Base-by-base conservation (phyloP, 2,888 invertebrate species). In the Monochamus alternatus region DNA sequence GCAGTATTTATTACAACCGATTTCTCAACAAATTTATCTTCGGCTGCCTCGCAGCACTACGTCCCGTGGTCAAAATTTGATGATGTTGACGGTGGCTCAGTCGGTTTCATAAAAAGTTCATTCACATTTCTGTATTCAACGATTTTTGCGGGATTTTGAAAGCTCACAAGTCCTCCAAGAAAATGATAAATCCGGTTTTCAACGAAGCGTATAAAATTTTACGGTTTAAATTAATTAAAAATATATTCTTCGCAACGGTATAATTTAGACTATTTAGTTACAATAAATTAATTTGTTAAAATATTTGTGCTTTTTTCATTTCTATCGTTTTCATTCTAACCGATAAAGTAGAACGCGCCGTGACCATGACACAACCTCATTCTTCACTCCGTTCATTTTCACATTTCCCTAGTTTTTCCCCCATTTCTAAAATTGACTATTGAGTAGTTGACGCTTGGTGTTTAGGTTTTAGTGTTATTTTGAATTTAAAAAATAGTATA, bases 31-130 rank as follows among this genome's bases (percentile, higher is more conserved):
- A 81, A 73, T 78, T 79, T 73, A 81, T 80, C 79, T 79, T 78
- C 77, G 81, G 75, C 74, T 77, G 77, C 78, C 75, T 74, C 75
- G 67, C 78, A 74, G 73, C 72, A 74, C 77, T 81, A 80, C 83
- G 83, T 84, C 83, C 85, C 84, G 85, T 85, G 83, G 82, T 86
- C 84, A 86, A 86, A 87, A 82, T 86, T 87, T 87, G 87, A 87
- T 87, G 88, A 87, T 87, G 87, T 87, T 85, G 87, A 86, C 87
- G 86, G 84, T 83, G 85, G 85, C 86, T 86, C 85, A 78, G 85
- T 86, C 87, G 87, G 86, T 86, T 78, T 81, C 81, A 79, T 82
- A 84, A 84, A 84, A 85, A 85, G 85, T 85, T 85, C 86, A 85
- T 85, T 86, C 85, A 86, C 86, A 81, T 83, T 82, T 81, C 80